These are phyloP conservation scores for Epirrita christyi DNA, from an alignment of 2,888 invertebrate genomes.

Conservation along the genomic window DNA sequence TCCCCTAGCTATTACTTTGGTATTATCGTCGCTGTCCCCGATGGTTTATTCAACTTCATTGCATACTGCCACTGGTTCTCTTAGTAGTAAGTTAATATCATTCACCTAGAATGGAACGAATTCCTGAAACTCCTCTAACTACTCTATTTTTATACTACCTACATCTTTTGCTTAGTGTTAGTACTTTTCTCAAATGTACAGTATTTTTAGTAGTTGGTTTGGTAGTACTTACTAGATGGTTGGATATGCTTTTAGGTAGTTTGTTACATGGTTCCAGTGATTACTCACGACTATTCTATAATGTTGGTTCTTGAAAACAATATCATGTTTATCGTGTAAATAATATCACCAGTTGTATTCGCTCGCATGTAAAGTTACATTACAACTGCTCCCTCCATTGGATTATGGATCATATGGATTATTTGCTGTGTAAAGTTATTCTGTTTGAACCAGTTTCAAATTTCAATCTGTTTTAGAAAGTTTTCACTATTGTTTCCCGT, in stretches of 20 bases:
- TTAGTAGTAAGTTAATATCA: slow-evolving; percentile 3
- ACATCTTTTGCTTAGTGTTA: no score
- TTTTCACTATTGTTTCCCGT: slow-evolving; percentile 18
- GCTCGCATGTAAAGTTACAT: background rate
- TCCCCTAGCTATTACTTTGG: slow-evolving; percentile 7
- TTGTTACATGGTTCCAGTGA: slow-evolving; percentile 17
- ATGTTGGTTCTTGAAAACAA: slow-evolving; percentile 27
- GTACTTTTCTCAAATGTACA: no score
- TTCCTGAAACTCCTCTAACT: no score
- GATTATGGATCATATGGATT: background rate
- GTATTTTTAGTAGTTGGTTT: no score
- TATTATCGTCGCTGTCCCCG: slow-evolving; percentile 12
- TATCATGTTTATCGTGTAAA: slow-evolving; percentile 28
- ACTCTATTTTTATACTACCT: no score
- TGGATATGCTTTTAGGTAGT: background rate
- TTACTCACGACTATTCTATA: slow-evolving; percentile 14
- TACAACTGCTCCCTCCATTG: background rate
- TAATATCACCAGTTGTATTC: slow-evolving; percentile 10
- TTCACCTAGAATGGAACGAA: background rate
- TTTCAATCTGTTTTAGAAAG: slow-evolving; percentile 15
- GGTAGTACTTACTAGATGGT: background rate
- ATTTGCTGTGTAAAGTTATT: slow-evolving; percentile 5
- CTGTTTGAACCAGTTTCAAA: background rate
- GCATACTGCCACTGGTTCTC: slow-evolving; percentile 7
- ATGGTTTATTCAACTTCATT: slow-evolving; percentile 14